Evolutionary conservation across 2,113 vertebrate species (phyloP).

Genomic region (Mesocricetus auratus): DNA sequence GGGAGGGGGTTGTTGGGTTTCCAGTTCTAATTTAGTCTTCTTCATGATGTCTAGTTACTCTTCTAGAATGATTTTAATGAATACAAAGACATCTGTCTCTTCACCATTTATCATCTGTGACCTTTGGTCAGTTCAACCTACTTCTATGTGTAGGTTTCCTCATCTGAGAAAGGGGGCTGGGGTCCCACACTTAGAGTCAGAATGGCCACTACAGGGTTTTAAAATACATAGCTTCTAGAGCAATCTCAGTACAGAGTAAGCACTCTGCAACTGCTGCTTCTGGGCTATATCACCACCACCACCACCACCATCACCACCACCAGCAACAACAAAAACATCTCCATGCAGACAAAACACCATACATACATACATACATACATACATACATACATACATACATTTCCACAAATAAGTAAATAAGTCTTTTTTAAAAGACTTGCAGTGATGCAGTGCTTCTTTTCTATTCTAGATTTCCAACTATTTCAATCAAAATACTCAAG

Average conservation of each 20-base stretch:
- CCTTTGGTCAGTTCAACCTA: background rate
- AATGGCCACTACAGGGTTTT: background rate
- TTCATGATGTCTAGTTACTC: background rate
- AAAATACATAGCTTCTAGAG: background rate
- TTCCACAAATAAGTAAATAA: no score
- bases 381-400: no score
- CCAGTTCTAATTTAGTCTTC: background rate
- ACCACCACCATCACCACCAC: accelerated
- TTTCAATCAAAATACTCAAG: slow-evolving; percentile 71
- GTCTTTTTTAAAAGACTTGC: background rate
- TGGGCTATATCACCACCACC: background rate
- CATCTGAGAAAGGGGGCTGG: background rate
- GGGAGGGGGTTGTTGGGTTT: background rate
- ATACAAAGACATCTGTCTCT: background rate
- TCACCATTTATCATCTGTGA: background rate
- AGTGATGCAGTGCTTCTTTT: background rate
- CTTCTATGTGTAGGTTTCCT: background rate
- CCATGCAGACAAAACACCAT: background rate
- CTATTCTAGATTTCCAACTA: slow-evolving; percentile 80
- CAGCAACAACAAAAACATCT: no score
- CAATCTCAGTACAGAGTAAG: background rate
- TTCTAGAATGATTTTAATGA: background rate
- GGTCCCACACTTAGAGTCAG: background rate
- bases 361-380: background rate
- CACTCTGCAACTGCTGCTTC: background rate